Percentiles rank a stretch among this genome's conserved stretches.
Evolutionary conservation across 2,113 vertebrate species (phyloP).

Genomic region (Galeopterus variegatus): DNA sequence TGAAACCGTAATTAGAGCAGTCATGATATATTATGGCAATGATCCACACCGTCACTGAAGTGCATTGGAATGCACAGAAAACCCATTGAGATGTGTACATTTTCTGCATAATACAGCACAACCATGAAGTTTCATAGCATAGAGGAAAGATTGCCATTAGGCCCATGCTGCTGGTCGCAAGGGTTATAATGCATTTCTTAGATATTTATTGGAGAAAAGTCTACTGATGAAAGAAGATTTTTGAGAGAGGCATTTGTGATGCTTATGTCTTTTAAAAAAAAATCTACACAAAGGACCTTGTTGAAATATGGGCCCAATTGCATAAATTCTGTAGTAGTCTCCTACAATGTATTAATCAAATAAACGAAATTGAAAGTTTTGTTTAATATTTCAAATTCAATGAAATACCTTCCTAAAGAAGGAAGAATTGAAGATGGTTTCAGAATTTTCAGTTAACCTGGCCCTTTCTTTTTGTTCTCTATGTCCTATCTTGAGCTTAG

Average conservation of each 20-base stretch:
- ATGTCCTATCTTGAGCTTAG: background rate
- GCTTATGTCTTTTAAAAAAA: slow-evolving; percentile 31
- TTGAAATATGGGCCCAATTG: background rate
- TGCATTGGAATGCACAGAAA: slow-evolving; percentile 72
- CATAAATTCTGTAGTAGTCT: background rate
- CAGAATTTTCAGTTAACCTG: background rate
- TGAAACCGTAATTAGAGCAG: slow-evolving; percentile 71
- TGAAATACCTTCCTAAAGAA: slow-evolving; percentile 4
- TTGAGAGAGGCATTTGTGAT: slow-evolving; percentile 50
- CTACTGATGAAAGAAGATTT: slow-evolving; percentile 10
- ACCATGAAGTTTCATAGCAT: slow-evolving; percentile 49
- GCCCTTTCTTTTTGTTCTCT: background rate
- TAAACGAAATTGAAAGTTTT: background rate
- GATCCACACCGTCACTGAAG: slow-evolving; percentile 75
- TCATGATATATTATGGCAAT: slow-evolving; percentile 67
- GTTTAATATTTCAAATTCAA: background rate
- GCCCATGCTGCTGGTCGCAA: background rate
- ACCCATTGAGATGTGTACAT: slow-evolving; percentile 72
- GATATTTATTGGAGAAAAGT: slow-evolving; percentile 17
- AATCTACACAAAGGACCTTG: background rate
- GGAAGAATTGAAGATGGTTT: background rate
- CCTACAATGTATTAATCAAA: slow-evolving; percentile 19
- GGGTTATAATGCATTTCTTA: slow-evolving; percentile 48
- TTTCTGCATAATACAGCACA: slow-evolving; percentile 70
- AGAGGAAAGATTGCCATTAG: slow-evolving; percentile 44